Evolutionary conservation across 2,888 invertebrate genomes (phyloP).

Genomic region (Lypha dubia): DNA sequence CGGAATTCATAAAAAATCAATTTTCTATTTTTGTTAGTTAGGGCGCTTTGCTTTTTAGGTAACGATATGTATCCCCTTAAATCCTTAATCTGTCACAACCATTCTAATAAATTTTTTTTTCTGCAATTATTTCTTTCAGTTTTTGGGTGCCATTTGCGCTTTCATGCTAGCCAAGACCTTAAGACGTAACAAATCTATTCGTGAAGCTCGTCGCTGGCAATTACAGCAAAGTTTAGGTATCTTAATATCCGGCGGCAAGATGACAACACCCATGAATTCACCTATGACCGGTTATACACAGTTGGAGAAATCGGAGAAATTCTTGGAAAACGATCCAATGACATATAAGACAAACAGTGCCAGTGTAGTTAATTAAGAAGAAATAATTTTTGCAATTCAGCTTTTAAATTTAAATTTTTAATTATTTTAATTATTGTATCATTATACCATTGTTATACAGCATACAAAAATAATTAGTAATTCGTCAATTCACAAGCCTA

Average conservation of each 20-base stretch:
- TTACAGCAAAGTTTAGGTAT: conserved; percentile 82
- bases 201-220: conserved; percentile 89
- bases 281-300: conserved; percentile 81
- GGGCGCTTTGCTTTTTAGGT: no score
- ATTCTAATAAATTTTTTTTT: background rate
- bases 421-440: conserved; percentile 21
- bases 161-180: conserved; percentile 94
- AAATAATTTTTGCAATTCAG: background rate
- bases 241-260: conserved; percentile 80
- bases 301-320: conserved; percentile 78
- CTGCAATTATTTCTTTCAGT: conserved; percentile 83
- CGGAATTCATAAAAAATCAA: no score
- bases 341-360: conserved; percentile 82
- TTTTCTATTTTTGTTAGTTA: no score
- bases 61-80: no score
- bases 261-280: conserved; percentile 77
- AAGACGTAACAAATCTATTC: conserved; percentile 89
- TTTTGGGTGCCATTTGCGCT: conserved; percentile 94
- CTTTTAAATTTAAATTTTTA: conserved; percentile 39
- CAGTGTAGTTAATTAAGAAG: conserved; percentile 79
- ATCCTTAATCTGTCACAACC: no score
- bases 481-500: no score
- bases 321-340: conserved; percentile 77
- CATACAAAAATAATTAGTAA: conserved; percentile 18
- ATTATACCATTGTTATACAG: conserved; percentile 45